Evolutionary conservation across 2,888 invertebrate genomes (phyloP).

Genomic region (Panzeria rudis): DNA sequence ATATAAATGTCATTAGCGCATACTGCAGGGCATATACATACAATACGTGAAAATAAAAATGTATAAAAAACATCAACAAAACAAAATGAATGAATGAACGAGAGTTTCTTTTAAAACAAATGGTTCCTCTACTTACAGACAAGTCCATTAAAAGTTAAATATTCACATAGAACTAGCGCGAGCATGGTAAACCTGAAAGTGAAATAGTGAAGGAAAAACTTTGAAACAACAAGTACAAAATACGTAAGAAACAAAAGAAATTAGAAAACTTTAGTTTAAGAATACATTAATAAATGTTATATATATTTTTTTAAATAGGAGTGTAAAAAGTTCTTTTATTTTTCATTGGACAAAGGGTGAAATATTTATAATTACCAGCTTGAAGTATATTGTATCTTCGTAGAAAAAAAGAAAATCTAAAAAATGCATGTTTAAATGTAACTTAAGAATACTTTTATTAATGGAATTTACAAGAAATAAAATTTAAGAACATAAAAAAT

Average conservation of each 20-base stretch:
- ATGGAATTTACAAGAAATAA: no score
- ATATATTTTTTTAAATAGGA: no score
- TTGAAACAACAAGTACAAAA: constrained; percentile 61
- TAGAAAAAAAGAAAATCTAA: background rate
- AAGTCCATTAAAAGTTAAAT: constrained; percentile 71
- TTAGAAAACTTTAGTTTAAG: constrained; percentile 63
- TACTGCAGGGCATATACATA: constrained; percentile 51
- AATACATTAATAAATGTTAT: constrained; percentile 58
- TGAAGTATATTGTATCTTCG: background rate
- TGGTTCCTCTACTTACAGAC: constrained; percentile 53
- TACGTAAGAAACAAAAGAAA: constrained; percentile 44
- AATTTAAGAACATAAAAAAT: no score
- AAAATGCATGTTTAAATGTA: background rate
- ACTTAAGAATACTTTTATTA: background rate
- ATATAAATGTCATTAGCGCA: constrained; percentile 68
- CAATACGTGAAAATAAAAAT: constrained; percentile 46
- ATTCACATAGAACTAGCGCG: constrained; percentile 42
- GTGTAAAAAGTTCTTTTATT: background rate
- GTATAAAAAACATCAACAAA: constrained; percentile 24
- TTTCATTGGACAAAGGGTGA: background rate
- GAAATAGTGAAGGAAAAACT: constrained; percentile 40
- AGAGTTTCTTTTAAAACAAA: constrained; percentile 57
- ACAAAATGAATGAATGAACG: constrained; percentile 59
- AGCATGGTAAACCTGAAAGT: constrained; percentile 33
- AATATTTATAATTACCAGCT: constrained; percentile 22